Evolutionary conservation across 2,888 invertebrate species (phyloP).

Genomic region (Amblyteles armatorius): DNA sequence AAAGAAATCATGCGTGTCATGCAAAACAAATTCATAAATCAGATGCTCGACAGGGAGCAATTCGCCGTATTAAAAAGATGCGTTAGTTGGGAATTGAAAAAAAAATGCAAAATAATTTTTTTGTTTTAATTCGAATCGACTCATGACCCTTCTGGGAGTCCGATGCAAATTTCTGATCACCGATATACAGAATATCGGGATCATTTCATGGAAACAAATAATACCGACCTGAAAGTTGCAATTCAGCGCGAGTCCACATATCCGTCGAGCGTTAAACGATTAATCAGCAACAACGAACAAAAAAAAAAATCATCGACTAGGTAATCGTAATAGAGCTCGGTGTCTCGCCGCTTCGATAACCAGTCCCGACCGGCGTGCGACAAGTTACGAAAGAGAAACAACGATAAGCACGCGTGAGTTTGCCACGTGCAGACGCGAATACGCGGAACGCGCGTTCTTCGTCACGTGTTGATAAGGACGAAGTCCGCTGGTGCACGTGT

Average conservation of each 20-base stretch:
- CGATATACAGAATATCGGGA: no score
- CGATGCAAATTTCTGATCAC: no score
- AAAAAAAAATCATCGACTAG: not conserved
- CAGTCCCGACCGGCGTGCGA: not conserved
- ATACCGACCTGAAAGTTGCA: not conserved
- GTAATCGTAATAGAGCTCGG: not conserved
- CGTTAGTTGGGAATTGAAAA: no score
- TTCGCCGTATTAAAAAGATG: no score
- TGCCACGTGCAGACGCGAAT: constrained; percentile 8
- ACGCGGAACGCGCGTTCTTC: not conserved
- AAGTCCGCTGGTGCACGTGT: constrained; percentile 1
- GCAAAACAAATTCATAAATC: no score
- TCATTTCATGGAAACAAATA: no score
- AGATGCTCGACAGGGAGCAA: no score
- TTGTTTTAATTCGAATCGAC: no score
- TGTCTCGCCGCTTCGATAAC: not conserved
- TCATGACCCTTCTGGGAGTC: no score
- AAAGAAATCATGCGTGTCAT: no score
- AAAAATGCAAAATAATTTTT: no score
- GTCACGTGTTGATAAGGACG: constrained; percentile 24
- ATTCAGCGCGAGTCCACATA: not conserved
- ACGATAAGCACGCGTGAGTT: constrained; percentile 8
- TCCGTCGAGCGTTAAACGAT: not conserved
- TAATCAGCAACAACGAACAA: not conserved
- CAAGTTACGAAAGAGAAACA: not conserved